Evolutionary conservation across 2,888 invertebrate species (phyloP).

Genomic region (Uloborus plumipes): DNA sequence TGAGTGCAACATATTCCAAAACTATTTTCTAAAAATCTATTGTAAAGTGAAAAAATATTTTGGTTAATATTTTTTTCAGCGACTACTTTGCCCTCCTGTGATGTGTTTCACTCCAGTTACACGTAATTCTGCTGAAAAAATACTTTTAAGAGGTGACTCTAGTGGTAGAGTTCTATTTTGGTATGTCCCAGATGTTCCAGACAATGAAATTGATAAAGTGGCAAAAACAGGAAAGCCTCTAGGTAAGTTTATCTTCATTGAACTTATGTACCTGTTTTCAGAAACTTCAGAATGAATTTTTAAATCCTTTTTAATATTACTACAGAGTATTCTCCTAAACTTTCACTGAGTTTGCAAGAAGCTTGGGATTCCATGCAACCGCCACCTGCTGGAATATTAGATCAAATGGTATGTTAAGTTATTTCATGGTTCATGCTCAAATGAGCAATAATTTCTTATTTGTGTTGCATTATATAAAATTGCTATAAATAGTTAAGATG

Average conservation of each 20-base stretch:
- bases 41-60: neutral
- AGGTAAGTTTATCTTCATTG: conserved; percentile 69
- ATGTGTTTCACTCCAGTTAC: conserved; percentile 78
- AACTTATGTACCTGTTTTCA: neutral
- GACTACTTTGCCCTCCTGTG: conserved; percentile 79
- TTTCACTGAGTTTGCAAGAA: conserved; percentile 84
- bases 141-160: conserved; percentile 89
- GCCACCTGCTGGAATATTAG: conserved; percentile 89
- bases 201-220: conserved; percentile 76
- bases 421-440: too few species aligned
- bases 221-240: conserved; percentile 70
- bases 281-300: neutral
- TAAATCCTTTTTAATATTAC: conserved; percentile 1
- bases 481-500: too few species aligned
- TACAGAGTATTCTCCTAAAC: conserved; percentile 76
- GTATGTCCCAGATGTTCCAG: conserved; percentile 87
- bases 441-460: too few species aligned
- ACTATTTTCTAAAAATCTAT: neutral
- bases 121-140: conserved; percentile 78
- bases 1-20: neutral
- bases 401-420: conserved; percentile 80
- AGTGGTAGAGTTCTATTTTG: conserved; percentile 90
- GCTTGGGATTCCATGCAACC: conserved; percentile 92
- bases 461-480: too few species aligned
- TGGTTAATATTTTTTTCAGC: conserved; percentile 16